A percentile compares a stretch with the other conserved stretches of the same genome.
Evolutionary conservation across 2,888 invertebrate genomes (phyloP).

Genomic region (Mactromeris polynyma): DNA sequence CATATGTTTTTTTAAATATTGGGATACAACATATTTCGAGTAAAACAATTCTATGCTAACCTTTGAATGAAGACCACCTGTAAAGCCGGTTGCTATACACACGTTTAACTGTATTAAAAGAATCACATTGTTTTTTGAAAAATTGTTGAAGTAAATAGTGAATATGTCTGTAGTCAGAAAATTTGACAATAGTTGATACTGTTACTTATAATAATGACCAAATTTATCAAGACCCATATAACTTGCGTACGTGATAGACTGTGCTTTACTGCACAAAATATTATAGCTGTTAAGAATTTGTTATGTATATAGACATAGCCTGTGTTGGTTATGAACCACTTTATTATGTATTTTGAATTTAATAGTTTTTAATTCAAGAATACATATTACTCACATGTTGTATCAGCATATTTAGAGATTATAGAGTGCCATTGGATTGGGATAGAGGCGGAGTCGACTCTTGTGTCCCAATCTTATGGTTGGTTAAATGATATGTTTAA

Average conservation of each 20-base stretch:
- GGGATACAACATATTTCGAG: too few relatives aligned
- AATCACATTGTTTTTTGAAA: too few relatives aligned
- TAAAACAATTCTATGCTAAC: too few relatives aligned
- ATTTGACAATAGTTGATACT: neutral
- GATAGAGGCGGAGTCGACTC: neutral
- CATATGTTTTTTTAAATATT: too few relatives aligned
- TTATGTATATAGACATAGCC: neutral
- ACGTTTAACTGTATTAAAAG: too few relatives aligned
- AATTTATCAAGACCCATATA: neutral
- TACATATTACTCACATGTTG: neutral
- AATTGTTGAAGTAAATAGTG: neutral
- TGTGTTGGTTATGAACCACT: neutral
- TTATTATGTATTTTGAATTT: slow-evolving; percentile 5
- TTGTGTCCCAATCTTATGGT: neutral
- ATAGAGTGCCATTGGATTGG: neutral
- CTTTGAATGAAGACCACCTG: too few relatives aligned
- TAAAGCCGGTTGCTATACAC: too few relatives aligned
- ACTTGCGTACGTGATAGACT: neutral
- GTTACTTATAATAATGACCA: neutral
- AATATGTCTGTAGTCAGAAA: neutral
- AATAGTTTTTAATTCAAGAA: neutral
- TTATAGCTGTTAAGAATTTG: neutral
- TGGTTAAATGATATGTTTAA: neutral
- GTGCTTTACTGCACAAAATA: neutral
- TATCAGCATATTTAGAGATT: neutral